Evolutionary conservation across 2,888 invertebrate genomes (phyloP).

Genomic region (Notodonta dromedarius): DNA sequence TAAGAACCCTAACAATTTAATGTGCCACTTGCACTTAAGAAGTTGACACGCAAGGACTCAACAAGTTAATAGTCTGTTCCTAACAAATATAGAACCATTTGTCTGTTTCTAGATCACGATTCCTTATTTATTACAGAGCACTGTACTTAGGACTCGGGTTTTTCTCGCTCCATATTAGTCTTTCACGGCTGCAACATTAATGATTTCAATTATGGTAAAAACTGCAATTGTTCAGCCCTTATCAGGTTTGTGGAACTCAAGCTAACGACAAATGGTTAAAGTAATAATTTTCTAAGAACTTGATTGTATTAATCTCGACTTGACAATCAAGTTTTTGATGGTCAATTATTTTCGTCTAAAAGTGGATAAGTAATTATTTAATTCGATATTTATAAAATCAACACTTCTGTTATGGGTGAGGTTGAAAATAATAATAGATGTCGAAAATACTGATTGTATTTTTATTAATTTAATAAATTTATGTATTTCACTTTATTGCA

Average conservation of each 20-base stretch:
- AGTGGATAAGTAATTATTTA: neutral
- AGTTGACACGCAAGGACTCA: neutral
- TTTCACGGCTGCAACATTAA: slow-evolving; percentile 45
- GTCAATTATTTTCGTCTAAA: neutral
- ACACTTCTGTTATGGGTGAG: neutral
- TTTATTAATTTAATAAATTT: neutral
- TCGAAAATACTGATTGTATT: neutral
- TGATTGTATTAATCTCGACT: slow-evolving; percentile 16
- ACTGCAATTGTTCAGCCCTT: slow-evolving; percentile 39
- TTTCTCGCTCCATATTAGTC: slow-evolving; percentile 57
- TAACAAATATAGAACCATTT: neutral
- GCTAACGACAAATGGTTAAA: slow-evolving; percentile 34
- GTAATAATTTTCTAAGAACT: slow-evolving; percentile 35
- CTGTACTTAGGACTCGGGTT: slow-evolving; percentile 46
- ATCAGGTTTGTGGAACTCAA: slow-evolving; percentile 25
- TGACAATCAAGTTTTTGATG: neutral
- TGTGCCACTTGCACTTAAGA: neutral
- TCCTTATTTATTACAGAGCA: slow-evolving; percentile 19
- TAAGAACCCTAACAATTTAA: neutral
- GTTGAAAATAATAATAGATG: neutral
- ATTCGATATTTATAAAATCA: neutral
- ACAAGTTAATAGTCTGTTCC: neutral
- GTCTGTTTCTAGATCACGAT: slow-evolving; percentile 10
- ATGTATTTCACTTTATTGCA: no score
- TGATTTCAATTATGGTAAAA: slow-evolving; percentile 56